Evolutionary conservation across 2,797 vertebrate genomes (phyloP).

Genomic region (Pseudomugil tenellus): DNA sequence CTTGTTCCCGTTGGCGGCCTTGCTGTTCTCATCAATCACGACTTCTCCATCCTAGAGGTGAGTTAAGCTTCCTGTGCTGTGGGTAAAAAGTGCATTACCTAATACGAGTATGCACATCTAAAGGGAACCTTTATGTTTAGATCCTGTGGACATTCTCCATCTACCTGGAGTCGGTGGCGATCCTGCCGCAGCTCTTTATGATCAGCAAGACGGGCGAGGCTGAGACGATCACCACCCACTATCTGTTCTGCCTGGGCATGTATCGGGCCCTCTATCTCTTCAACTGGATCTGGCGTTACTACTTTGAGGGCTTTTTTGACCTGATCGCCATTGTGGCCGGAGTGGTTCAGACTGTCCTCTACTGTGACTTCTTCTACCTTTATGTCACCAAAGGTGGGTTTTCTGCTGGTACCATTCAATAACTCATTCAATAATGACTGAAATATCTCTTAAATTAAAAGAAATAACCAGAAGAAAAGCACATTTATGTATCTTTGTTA

Average conservation of each 20-base stretch:
- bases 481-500: neutral
- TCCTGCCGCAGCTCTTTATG: constrained; percentile 97
- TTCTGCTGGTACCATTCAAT: too few relatives aligned
- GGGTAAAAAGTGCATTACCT: too few relatives aligned
- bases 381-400: constrained; percentile 96
- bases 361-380: constrained; percentile 99
- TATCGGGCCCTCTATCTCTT: constrained; percentile 96
- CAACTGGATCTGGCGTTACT: constrained; percentile 99
- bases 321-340: constrained; percentile 97
- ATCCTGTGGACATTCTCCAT: constrained; percentile 99
- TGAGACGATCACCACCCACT: constrained; percentile 98
- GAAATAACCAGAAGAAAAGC: neutral
- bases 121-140: constrained; percentile 79
- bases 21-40: constrained; percentile 95
- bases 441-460: neutral
- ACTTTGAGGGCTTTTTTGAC: constrained; percentile 97
- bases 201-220: constrained; percentile 98
- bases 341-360: constrained; percentile 96
- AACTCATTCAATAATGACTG: too few relatives aligned
- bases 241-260: constrained; percentile 96
- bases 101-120: too few relatives aligned
- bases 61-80: too few relatives aligned
- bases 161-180: constrained; percentile 95
- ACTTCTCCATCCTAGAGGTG: constrained; percentile 95
- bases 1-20: constrained; percentile 94